A percentile compares a stretch with the other conserved stretches of the same genome.
phyloP scores from a whole-genome alignment of 2,888 invertebrate genomes.

The Caenorhabditis doughertyi region DNA sequence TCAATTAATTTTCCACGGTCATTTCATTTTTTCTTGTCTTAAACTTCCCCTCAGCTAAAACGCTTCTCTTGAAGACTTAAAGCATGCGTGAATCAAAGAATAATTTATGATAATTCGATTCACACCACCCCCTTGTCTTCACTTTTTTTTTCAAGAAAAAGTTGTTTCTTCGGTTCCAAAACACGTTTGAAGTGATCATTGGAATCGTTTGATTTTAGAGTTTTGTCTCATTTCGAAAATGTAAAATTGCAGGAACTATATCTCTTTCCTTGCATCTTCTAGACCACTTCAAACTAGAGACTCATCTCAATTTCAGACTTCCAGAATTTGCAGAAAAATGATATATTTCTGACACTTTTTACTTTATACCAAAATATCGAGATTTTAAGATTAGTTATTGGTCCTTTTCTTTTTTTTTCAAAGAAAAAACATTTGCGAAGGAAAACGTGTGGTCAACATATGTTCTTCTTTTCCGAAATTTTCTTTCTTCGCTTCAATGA shows the following conservation, averaged over 20 bases:
- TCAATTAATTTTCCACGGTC: conserved; percentile 15
- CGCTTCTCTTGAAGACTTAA: conserved; percentile 2
- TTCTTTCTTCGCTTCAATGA: conserved; percentile 19
- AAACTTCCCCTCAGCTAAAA: conserved; percentile 21
- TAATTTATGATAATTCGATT: conserved; percentile 59
- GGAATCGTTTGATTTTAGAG: neutral
- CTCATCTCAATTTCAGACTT: neutral
- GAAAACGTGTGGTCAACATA: conserved; percentile 40
- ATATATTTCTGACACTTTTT: neutral
- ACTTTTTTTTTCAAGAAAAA: conserved; percentile 6
- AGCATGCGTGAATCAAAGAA: conserved; percentile 53
- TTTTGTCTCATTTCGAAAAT: neutral
- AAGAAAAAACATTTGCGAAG: neutral
- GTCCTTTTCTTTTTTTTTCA: neutral
- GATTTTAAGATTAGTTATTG: conserved; percentile 6
- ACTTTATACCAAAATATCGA: no score
- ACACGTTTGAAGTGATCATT: neutral
- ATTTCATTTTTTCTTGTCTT: neutral
- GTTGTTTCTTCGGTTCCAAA: neutral
- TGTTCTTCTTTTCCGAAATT: conserved; percentile 9
- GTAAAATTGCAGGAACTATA: neutral
- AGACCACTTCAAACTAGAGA: neutral
- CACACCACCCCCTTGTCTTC: conserved; percentile 8
- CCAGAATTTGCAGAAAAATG: neutral
- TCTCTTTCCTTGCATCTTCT: neutral